Evolutionary conservation across 53 echinoderm and acorn worm species (phyloP).

Genomic region (Zoroaster sp.): DNA sequence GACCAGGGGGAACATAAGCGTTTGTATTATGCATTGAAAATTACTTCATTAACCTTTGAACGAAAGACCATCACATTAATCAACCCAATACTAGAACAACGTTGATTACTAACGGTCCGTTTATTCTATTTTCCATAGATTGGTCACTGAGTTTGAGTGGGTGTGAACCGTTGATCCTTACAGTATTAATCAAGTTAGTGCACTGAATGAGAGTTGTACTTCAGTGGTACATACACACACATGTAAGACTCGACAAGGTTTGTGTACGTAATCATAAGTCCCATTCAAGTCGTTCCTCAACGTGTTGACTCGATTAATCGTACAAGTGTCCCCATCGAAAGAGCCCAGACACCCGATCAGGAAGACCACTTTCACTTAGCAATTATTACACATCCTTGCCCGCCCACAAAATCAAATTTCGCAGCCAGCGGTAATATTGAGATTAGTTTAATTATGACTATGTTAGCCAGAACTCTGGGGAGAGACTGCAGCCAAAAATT

Average conservation of each 20-base stretch:
- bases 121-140: background rate
- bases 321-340: slow-evolving; percentile 45
- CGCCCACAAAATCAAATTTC: slow-evolving; percentile 63
- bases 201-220: slow-evolving; percentile 31
- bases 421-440: slow-evolving; percentile 62
- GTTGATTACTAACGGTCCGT: background rate
- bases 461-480: background rate
- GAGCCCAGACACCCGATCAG: slow-evolving; percentile 51
- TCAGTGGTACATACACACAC: background rate
- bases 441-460: slow-evolving; percentile 69
- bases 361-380: slow-evolving; percentile 64
- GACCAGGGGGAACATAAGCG: background rate
- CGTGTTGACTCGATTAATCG: slow-evolving; percentile 58
- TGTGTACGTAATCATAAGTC: background rate
- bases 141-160: slow-evolving; percentile 13
- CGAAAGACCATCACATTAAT: background rate
- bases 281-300: slow-evolving; percentile 2
- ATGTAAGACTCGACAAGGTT: slow-evolving; percentile 16
- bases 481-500: slow-evolving; percentile 22
- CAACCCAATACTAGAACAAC: slow-evolving; percentile 3
- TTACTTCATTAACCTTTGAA: background rate
- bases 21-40: background rate
- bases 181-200: slow-evolving; percentile 37
- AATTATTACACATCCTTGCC: slow-evolving; percentile 70
- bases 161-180: slow-evolving; percentile 23